Evolutionary conservation across 2,797 vertebrate species (phyloP), one percentile per base, ranked within the genome.

Genomic region (Karalla daura): DNA sequence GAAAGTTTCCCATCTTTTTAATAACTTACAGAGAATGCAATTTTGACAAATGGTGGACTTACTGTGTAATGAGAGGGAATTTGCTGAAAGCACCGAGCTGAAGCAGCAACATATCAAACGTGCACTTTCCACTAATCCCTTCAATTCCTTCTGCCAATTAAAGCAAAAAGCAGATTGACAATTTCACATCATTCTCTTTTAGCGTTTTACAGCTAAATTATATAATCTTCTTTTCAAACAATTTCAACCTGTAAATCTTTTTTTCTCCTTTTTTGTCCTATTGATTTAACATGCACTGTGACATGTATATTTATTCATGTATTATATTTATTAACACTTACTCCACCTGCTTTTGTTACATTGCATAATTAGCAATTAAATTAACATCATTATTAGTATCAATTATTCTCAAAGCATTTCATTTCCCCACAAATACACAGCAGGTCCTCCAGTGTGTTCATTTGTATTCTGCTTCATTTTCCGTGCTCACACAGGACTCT

Each of bases 331-430:
- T 27, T 23, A 23, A 28, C 10, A 45, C 59, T 35, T 11, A 13
- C 20, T 49, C 35, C 27, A 67, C n/a, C n/a, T n/a, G n/a, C n/a
- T n/a, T n/a, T n/a, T n/a, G n/a, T n/a, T n/a, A n/a, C n/a, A n/a
- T n/a, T n/a, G n/a, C n/a, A 51, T 28, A 64, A 33, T 40, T 56
- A 27, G 24, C 14, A 21, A 32, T 55, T n/a, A n/a, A n/a, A n/a
- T n/a, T n/a, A n/a, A n/a, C n/a, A n/a, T n/a, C n/a, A n/a, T n/a
- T 50, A 27, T 36, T 45, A 14, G 24, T 15, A 24, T 39, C 25
- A 25, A n/a, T 40, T 28, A 23, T 39, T 37, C 43, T 65, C 21
- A 35, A 39, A 32, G 55, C 17, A 7, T n/a, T n/a, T n/a, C n/a
- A n/a, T n/a, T n/a, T n/a, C n/a, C n/a, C n/a, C n/a, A n/a, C n/a